These are phyloP conservation scores for Leptogaster cylindrica DNA, from an alignment of 2,888 invertebrate genomes.

Conservation along the genomic window DNA sequence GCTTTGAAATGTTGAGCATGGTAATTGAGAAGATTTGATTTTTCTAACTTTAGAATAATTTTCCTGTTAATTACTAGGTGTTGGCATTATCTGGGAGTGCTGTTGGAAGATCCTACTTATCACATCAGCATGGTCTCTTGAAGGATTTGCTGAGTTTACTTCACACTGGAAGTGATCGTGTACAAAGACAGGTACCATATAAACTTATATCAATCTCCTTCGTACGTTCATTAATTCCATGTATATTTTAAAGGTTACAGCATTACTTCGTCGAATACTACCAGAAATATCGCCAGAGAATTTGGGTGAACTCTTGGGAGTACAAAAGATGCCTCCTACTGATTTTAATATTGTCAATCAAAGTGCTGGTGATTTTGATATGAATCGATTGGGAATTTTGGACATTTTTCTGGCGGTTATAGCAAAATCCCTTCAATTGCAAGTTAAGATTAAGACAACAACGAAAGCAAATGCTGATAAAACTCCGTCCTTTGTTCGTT, in stretches of 20 bases:
- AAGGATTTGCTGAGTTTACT: conserved; percentile 84
- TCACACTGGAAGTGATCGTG: conserved; percentile 93
- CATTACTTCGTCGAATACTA: conserved; percentile 83
- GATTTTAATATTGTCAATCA: conserved; percentile 77
- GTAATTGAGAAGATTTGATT: conserved; percentile 59
- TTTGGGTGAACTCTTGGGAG: conserved; percentile 78
- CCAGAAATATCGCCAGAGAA: conserved; percentile 87
- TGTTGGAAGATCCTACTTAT: conserved; percentile 87
- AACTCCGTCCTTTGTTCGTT: conserved; percentile 59
- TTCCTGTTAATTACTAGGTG: conserved; percentile 54
- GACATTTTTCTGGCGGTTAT: conserved; percentile 91
- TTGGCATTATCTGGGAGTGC: conserved; percentile 90
- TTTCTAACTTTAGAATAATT: conserved; percentile 51
- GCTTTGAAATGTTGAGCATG: conserved; percentile 97
- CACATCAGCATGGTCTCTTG: conserved; percentile 85
- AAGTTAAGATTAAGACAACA: conserved; percentile 72
- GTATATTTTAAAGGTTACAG: conserved; percentile 63
- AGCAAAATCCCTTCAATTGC: conserved; percentile 88
- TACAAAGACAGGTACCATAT: conserved; percentile 84
- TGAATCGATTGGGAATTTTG: conserved; percentile 75
- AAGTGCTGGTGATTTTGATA: conserved; percentile 58
- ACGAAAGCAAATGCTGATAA: conserved; percentile 66
- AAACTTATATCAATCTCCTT: neutral
- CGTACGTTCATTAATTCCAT: conserved; percentile 65
- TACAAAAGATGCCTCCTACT: conserved; percentile 72